Base-by-base conservation (phyloP, 2,888 invertebrate genomes). In the Ptychoptera contaminata region DNA sequence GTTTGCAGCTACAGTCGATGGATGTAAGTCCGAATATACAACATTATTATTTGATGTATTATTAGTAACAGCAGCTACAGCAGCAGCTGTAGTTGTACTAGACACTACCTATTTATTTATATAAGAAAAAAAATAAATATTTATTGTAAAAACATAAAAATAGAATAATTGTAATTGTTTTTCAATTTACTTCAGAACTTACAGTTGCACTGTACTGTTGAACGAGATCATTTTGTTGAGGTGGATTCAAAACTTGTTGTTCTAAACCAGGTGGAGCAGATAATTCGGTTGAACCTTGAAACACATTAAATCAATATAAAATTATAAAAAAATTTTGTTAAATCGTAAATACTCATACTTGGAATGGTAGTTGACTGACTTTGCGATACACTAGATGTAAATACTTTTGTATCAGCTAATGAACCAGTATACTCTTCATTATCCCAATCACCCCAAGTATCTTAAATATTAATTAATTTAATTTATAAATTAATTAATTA, bases 371-470 rank as follows among this genome's bases (percentile, higher is more conserved):
- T 42, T 8, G 58, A 55, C 52, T 61, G 61, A 43, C 57, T 55
- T 41, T 56, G 58, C 41, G 65, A 52, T 52, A 63, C 69, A 56
- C 81, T 81, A 10, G 85, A 79, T 37, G 85, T 85, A 60, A 87
- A 87, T 46, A 94, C 92, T 72, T 93, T 93, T 40, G 88, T 90
- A 62, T 94, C 93, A 50, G 88, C 84, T 48, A 93, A 73, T 53
- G 90, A 91, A 44, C 93, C 93, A 36, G 90, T 88, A 73, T 93
- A 94, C 62, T 93, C 93, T 65, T 93, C 92, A 58, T 79, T 85
- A 67, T 85, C 88, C 88, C 83, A 90, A 64, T 84, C 85, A 45
- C 69, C 70, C 72, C 72, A 72, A 34, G 68, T 67, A 55, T 72
- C 72, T 49, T 8, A n/a, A 37, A 30, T 23, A 23, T 23, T 23